Percentiles rank a stretch among this genome's conserved stretches.
Conservation (phyloP, 2,888 invertebrate genomes). For the Blastobasis adustella region DNA sequence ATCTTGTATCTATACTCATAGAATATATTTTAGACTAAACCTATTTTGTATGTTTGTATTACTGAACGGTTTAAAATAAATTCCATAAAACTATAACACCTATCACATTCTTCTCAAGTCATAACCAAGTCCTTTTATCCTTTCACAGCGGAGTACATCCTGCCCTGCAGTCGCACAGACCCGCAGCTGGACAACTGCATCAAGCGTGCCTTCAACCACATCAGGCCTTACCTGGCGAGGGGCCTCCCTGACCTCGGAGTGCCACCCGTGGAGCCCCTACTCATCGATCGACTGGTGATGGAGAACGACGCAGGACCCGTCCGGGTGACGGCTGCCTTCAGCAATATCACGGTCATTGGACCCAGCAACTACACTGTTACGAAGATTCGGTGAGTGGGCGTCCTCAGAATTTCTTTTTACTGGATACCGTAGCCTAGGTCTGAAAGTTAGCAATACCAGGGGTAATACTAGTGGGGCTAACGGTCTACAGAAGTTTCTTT, state of each 20-base stretch:
- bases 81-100: not conserved
- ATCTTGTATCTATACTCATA: too few relatives aligned
- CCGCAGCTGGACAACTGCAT: constrained; percentile 80
- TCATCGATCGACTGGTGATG: constrained; percentile 82
- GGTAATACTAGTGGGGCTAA: too few relatives aligned
- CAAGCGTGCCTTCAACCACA: constrained; percentile 81
- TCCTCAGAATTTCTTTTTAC: too few relatives aligned
- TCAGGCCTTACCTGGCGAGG: constrained; percentile 79
- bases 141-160: constrained; percentile 81
- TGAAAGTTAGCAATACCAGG: too few relatives aligned
- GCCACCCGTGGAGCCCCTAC: constrained; percentile 83
- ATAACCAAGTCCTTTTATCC: constrained; percentile 5
- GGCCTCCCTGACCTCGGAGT: constrained; percentile 83
- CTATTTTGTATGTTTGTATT: too few relatives aligned
- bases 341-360: constrained; percentile 84
- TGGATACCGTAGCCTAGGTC: too few relatives aligned
- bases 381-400: constrained; percentile 73
- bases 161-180: constrained; percentile 80
- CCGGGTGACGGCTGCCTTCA: constrained; percentile 81
- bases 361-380: constrained; percentile 83
- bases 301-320: constrained; percentile 87
- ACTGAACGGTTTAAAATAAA: too few relatives aligned
- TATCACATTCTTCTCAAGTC: not conserved
- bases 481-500: too few relatives aligned
- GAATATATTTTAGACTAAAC: too few relatives aligned